phyloP scores from a whole-genome alignment of 1,140 invertebrate species.

The Ooceraea biroi region DNA sequence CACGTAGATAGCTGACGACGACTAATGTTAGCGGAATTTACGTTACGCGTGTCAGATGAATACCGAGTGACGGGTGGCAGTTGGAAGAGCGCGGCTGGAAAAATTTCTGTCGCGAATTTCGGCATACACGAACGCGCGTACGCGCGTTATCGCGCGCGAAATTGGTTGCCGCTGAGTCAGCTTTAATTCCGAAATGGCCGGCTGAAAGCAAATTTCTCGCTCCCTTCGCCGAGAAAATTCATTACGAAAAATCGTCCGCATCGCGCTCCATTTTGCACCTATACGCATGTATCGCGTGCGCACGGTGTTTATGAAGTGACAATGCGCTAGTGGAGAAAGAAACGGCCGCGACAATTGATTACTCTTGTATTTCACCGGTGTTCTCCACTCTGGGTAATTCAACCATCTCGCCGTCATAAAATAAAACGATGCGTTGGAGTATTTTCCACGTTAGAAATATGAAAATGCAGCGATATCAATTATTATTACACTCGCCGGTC shows the following conservation, averaged over 20 bases:
- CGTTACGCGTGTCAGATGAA: slow-evolving; percentile 46
- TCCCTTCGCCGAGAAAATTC: slow-evolving; percentile 27
- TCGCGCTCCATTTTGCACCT: neutral
- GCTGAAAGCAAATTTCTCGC: slow-evolving; percentile 35
- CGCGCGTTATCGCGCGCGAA: slow-evolving; percentile 57
- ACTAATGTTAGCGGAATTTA: slow-evolving; percentile 58
- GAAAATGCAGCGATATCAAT: too few species aligned
- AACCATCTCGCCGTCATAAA: too few species aligned
- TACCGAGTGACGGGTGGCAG: slow-evolving; percentile 38
- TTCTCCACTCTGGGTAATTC: too few species aligned
- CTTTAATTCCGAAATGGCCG: slow-evolving; percentile 40
- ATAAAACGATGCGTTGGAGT: too few species aligned
- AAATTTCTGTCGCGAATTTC: slow-evolving; percentile 40
- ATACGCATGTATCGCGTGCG: neutral
- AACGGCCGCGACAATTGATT: too few species aligned
- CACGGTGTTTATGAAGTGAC: neutral
- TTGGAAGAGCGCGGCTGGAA: slow-evolving; percentile 11
- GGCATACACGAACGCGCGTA: slow-evolving; percentile 16
- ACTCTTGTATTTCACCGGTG: too few species aligned
- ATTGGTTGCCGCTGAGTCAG: slow-evolving; percentile 48
- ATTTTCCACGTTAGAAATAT: too few species aligned
- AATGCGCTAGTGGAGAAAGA: neutral
- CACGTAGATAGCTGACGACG: slow-evolving; percentile 27
- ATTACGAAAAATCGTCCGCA: slow-evolving; percentile 24
- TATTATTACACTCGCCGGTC: too few species aligned